Conservation (phyloP, 2,797 vertebrate genomes). For the Chlorospingus semifuscus region DNA sequence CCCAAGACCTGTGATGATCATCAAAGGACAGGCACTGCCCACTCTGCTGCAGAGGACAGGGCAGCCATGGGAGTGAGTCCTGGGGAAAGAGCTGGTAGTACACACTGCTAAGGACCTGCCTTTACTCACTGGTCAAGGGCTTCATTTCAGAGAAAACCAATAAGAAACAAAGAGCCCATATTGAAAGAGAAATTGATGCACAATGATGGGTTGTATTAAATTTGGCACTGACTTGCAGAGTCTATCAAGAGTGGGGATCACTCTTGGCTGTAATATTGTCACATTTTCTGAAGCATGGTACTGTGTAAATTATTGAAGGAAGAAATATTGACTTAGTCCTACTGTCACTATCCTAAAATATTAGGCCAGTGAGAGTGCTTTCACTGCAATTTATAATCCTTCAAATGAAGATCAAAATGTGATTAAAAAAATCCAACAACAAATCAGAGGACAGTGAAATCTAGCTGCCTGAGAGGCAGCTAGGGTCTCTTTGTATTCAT, state of each 20-base stretch:
- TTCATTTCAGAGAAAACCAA: neutral
- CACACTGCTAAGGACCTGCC: neutral
- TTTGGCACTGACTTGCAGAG: neutral
- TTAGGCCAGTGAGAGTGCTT: neutral
- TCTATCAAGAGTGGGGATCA: neutral
- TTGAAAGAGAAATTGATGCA: neutral
- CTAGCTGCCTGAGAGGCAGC: neutral
- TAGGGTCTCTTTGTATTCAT: neutral
- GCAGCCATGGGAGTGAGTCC: fast-evolving
- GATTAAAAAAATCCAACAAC: neutral
- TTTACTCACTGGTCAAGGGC: neutral
- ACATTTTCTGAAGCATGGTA: neutral
- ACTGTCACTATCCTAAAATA: neutral
- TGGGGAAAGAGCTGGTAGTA: neutral
- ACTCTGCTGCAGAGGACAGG: neutral
- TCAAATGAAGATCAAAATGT: neutral
- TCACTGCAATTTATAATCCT: neutral
- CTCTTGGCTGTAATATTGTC: neutral
- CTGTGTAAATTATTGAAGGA: neutral
- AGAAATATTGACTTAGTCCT: neutral
- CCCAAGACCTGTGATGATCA: neutral
- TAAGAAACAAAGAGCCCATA: neutral
- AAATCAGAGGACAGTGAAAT: neutral
- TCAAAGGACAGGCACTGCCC: neutral
- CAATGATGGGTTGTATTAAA: neutral